Conservation (phyloP, 2,888 invertebrate genomes). For the Ormyrus labotus region DNA sequence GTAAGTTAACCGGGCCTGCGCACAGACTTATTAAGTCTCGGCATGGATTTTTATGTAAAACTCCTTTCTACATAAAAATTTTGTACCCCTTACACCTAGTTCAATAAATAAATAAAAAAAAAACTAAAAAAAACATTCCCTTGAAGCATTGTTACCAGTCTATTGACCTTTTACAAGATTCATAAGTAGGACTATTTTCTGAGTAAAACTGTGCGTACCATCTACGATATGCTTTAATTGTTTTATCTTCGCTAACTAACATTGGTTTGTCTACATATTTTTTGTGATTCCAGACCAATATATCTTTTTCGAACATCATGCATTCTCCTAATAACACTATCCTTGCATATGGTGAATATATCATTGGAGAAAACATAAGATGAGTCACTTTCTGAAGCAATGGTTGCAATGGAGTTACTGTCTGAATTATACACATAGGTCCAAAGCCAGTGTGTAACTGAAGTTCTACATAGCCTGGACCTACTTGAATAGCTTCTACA, state of each 20-base stretch:
- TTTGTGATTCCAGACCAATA: conserved; percentile 92
- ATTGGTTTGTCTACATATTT: conserved; percentile 83
- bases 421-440: conserved; percentile 82
- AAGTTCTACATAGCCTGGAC: conserved; percentile 88
- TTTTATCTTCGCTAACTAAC: conserved; percentile 85
- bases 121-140: neutral
- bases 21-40: no score
- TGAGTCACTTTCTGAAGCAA: conserved; percentile 87
- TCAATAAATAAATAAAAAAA: conserved; percentile 11
- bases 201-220: conserved; percentile 94
- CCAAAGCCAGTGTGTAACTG: conserved; percentile 80
- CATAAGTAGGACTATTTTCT: conserved; percentile 80
- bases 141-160: conserved; percentile 64
- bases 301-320: conserved; percentile 88
- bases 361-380: conserved; percentile 82
- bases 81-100: no score
- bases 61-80: no score
- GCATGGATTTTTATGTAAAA: no score
- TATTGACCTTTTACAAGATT: conserved; percentile 64
- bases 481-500: conserved; percentile 82
- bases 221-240: conserved; percentile 83
- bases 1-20: no score
- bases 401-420: conserved; percentile 87
- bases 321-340: conserved; percentile 83
- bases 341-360: conserved; percentile 81